A percentile compares a stretch with the other conserved stretches of the same genome.
phyloP scores from a whole-genome alignment of 2,888 invertebrate genomes.

The Campoplex capitator region DNA sequence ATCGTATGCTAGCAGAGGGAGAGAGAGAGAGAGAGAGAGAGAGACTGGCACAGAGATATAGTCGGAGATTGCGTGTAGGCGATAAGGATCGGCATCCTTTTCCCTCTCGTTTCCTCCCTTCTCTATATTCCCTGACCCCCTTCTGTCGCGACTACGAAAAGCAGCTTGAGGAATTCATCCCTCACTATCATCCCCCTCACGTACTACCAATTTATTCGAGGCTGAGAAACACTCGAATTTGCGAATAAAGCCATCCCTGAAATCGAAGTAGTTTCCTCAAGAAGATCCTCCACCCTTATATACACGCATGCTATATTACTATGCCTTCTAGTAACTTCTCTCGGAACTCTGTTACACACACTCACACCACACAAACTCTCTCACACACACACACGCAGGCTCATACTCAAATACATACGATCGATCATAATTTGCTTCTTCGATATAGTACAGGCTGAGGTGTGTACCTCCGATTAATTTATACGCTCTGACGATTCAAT shows the following conservation, averaged over 20 bases:
- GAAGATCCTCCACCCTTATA: not conserved
- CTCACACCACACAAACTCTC: not conserved
- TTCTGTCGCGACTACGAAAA: not conserved
- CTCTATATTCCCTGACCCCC: not conserved
- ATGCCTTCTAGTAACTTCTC: constrained; percentile 1
- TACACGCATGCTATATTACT: not conserved
- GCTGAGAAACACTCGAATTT: constrained; percentile 49
- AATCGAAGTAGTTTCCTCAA: constrained; percentile 56
- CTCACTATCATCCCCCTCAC: constrained; percentile 36
- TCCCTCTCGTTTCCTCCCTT: not conserved
- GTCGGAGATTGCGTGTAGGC: constrained; percentile 37
- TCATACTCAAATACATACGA: not conserved
- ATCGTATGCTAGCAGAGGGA: not conserved
- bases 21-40: not conserved
- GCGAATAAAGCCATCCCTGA: constrained; percentile 58
- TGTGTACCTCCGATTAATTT: constrained; percentile 61
- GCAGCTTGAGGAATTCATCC: constrained; percentile 37
- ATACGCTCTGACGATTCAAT: constrained; percentile 61
- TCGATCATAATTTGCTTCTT: constrained; percentile 67
- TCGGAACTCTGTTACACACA: constrained; percentile 34
- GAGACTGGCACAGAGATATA: constrained; percentile 14
- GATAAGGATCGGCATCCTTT: constrained; percentile 20
- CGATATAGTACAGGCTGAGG: constrained; percentile 40
- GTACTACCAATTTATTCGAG: constrained; percentile 58
- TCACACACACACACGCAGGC: not conserved